Conservation (phyloP, 2,888 invertebrate genomes). For the Ommatoiulus sabulosus region DNA sequence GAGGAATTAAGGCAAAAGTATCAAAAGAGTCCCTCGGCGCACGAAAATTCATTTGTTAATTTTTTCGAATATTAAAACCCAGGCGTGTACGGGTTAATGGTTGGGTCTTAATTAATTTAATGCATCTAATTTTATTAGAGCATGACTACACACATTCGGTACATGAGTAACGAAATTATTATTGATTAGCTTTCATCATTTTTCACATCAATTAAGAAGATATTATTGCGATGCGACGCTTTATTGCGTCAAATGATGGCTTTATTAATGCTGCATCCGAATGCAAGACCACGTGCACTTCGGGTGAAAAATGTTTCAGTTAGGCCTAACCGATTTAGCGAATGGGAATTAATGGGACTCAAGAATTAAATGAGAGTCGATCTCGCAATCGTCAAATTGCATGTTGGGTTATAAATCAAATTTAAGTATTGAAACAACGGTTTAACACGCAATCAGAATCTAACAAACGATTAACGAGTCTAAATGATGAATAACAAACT, state of each 20-base stretch:
- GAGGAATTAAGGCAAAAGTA: not conserved
- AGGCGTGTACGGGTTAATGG: constrained; percentile 41
- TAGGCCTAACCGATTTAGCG: not conserved
- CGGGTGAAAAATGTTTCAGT: not conserved
- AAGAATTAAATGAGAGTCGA: not conserved
- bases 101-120: constrained; percentile 21
- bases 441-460: not conserved
- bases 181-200: constrained; percentile 48
- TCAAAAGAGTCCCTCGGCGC: not conserved
- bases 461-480: not conserved
- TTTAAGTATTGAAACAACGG: not conserved
- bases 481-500: no score
- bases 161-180: constrained; percentile 45
- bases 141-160: constrained; percentile 44
- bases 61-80: constrained; percentile 9
- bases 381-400: constrained; percentile 6
- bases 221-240: constrained; percentile 45
- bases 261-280: constrained; percentile 9
- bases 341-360: not conserved
- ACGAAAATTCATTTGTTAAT: not conserved
- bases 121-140: constrained; percentile 47
- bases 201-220: constrained; percentile 47
- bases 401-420: not conserved
- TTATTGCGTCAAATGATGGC: not conserved
- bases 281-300: not conserved